These are phyloP conservation scores for Octodon degus DNA, from an alignment of 2,113 vertebrate genomes.

Conservation along the genomic window DNA sequence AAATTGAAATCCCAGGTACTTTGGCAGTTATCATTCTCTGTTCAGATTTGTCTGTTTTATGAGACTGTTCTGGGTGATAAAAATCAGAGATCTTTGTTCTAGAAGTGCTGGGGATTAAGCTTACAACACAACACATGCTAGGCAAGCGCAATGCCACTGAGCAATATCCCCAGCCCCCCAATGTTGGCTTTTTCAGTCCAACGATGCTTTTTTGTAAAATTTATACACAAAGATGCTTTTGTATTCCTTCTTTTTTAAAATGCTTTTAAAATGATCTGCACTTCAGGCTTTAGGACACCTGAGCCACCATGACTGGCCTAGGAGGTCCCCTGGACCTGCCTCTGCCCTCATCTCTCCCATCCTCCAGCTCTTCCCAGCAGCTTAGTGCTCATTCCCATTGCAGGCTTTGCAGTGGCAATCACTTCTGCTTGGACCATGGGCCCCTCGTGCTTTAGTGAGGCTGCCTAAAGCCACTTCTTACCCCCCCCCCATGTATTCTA, in stretches of 20 bases:
- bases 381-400: background rate
- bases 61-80: background rate
- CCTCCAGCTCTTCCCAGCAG: background rate
- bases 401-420: background rate
- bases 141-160: background rate
- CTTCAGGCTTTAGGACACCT: background rate
- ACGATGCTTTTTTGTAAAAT: background rate
- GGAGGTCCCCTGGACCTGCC: too few species aligned
- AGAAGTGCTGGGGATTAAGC: background rate
- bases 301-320: background rate
- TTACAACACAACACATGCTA: background rate
- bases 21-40: background rate
- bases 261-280: background rate
- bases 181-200: background rate
- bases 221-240: background rate
- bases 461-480: background rate
- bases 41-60: background rate
- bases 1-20: background rate
- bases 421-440: background rate
- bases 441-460: background rate
- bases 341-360: background rate
- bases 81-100: background rate
- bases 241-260: background rate
- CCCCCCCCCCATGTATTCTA: background rate
- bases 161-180: background rate